Conservation (phyloP, 1,140 invertebrate species). For the Melanaphis sacchari region DNA sequence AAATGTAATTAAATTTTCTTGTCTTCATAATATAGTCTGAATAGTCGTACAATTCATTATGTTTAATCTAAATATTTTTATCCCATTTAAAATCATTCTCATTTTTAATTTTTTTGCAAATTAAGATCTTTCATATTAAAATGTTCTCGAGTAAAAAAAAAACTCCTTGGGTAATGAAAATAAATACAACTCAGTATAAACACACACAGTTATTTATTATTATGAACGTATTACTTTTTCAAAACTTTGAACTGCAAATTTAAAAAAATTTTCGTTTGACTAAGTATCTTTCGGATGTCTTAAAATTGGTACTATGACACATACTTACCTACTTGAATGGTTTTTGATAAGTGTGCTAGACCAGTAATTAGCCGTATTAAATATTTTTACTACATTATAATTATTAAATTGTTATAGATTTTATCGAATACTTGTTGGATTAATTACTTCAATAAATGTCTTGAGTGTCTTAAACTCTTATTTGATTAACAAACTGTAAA, state of each 20-base stretch:
- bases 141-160: background rate
- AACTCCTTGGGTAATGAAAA: too few relatives aligned
- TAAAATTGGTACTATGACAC: too few relatives aligned
- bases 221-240: too few relatives aligned
- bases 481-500: background rate
- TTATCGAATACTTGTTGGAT: background rate
- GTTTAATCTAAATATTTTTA: background rate
- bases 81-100: background rate
- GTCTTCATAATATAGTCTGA: background rate
- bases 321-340: background rate
- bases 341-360: background rate
- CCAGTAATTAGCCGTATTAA: background rate
- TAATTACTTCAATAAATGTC: background rate
- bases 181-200: too few relatives aligned
- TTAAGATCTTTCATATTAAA: background rate
- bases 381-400: too few relatives aligned
- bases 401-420: too few relatives aligned
- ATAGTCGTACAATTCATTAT: background rate
- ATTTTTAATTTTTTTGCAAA: background rate
- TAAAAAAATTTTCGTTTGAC: too few relatives aligned
- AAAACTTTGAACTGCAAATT: too few relatives aligned
- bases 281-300: too few relatives aligned
- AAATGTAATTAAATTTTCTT: background rate
- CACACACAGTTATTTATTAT: too few relatives aligned
- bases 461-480: too few relatives aligned